Evolutionary conservation across 2,888 invertebrate genomes (phyloP).

Genomic region (Octodonta nipae): DNA sequence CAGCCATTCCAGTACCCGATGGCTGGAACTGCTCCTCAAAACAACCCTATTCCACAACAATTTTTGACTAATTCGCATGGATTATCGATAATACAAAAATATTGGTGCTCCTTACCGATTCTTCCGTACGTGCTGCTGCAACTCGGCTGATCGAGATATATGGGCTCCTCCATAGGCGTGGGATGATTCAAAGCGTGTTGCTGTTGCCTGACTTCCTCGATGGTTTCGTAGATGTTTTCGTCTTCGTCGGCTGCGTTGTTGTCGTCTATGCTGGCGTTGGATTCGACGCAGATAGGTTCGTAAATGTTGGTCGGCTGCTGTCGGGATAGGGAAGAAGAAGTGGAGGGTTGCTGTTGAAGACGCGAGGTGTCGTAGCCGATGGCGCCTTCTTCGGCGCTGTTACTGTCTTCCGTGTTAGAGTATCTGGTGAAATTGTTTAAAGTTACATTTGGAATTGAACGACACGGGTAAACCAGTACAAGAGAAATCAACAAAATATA

Average conservation of each 20-base stretch:
- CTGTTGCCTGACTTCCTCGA: constrained; percentile 37
- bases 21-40: too few relatives aligned
- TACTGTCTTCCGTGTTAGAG: constrained; percentile 39
- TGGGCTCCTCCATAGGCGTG: constrained; percentile 14
- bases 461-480: too few relatives aligned
- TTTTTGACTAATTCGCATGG: too few relatives aligned
- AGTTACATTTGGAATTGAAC: too few relatives aligned
- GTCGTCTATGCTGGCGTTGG: constrained; percentile 31
- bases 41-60: too few relatives aligned
- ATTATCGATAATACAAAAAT: too few relatives aligned
- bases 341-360: neutral
- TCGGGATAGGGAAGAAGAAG: constrained; percentile 25
- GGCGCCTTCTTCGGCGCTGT: constrained; percentile 43
- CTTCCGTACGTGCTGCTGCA: constrained; percentile 33
- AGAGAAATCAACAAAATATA: too few relatives aligned
- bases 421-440: neutral
- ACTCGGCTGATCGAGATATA: constrained; percentile 22
- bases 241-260: constrained; percentile 23
- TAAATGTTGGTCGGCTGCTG: constrained; percentile 37
- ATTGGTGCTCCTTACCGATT: constrained; percentile 25
- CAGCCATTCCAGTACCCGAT: too few relatives aligned
- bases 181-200: constrained; percentile 11
- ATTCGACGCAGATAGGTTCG: constrained; percentile 38
- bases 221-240: constrained; percentile 43
- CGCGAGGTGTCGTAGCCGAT: constrained; percentile 33